These are phyloP conservation scores for Perithous albicinctus DNA, from an alignment of 2,888 invertebrate species.

Conservation along the genomic window DNA sequence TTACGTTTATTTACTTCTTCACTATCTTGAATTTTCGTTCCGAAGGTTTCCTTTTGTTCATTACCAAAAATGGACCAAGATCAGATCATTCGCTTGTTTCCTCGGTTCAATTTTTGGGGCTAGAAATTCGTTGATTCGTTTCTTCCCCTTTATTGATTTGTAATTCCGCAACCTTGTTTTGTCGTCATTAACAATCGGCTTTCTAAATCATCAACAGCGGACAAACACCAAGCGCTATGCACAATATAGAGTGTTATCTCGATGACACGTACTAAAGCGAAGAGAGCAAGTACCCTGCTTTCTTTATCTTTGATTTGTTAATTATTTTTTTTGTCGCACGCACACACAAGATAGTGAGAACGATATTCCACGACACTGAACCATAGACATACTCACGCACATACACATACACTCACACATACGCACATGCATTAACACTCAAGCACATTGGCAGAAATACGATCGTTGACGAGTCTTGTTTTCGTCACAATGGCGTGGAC, in stretches of 20 bases:
- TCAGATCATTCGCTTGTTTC: no score
- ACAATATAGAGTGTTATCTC: slow-evolving; percentile 12
- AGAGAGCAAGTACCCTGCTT: background rate
- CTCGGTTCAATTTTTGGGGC: no score
- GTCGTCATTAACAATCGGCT: background rate
- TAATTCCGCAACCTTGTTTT: background rate
- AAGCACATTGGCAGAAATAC: background rate
- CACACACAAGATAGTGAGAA: slow-evolving; percentile 7
- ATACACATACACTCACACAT: background rate
- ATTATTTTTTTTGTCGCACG: slow-evolving; percentile 49
- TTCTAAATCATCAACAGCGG: background rate
- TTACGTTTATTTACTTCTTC: background rate
- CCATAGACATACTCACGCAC: background rate
- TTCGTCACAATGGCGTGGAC: slow-evolving; percentile 33
- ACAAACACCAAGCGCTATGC: background rate
- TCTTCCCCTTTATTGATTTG: background rate
- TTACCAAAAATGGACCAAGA: no score
- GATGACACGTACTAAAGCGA: slow-evolving; percentile 3
- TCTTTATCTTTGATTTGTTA: slow-evolving; percentile 53
- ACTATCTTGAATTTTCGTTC: no score
- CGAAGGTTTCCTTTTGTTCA: no score
- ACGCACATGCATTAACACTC: background rate
- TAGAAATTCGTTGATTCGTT: background rate
- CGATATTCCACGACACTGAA: slow-evolving; percentile 6
- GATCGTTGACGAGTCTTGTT: slow-evolving; percentile 21